Evolutionary conservation across 2,797 vertebrate species (phyloP).

Genomic region (Tangara arthus): DNA sequence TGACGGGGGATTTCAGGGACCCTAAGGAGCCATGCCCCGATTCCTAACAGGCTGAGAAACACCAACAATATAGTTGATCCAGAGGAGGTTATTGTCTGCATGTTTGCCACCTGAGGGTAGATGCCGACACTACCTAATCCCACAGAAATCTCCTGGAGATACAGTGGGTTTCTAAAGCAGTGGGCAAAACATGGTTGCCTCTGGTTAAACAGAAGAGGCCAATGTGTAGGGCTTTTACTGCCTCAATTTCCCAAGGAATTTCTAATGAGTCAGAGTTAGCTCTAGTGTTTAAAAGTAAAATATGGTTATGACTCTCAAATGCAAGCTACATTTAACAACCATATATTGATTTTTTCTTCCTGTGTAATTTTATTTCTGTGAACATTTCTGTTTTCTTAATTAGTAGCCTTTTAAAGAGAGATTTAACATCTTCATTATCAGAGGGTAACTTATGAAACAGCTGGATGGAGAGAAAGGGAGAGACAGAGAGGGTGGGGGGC

Average conservation of each 20-base stretch:
- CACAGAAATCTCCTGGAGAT: neutral
- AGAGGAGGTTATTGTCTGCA: neutral
- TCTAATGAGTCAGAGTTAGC: conserved; percentile 68
- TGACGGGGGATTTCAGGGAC: neutral
- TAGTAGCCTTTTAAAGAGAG: conserved; percentile 78
- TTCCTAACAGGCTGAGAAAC: neutral
- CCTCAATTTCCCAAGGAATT: conserved; percentile 73
- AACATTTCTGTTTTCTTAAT: conserved; percentile 81
- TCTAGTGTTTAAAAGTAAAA: conserved; percentile 74
- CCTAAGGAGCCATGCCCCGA: accelerated
- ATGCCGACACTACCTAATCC: neutral
- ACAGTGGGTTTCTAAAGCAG: neutral
- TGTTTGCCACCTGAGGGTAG: neutral
- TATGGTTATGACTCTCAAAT: conserved; percentile 75
- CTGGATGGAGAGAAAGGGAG: conserved; percentile 19
- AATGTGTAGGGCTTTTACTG: conserved; percentile 61
- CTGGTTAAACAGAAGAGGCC: conserved; percentile 31
- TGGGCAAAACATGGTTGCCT: neutral
- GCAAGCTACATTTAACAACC: conserved; percentile 76
- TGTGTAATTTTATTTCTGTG: conserved; percentile 75
- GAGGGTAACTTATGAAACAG: conserved; percentile 55
- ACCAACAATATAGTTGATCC: neutral
- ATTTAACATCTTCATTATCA: conserved; percentile 73
- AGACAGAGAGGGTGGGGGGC: neutral
- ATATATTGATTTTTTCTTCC: conserved; percentile 74